Percentiles rank a stretch among this genome's conserved stretches.
Conservation (phyloP, 2,113 vertebrate genomes). For the Gnathonemus echidnorhynchus region DNA sequence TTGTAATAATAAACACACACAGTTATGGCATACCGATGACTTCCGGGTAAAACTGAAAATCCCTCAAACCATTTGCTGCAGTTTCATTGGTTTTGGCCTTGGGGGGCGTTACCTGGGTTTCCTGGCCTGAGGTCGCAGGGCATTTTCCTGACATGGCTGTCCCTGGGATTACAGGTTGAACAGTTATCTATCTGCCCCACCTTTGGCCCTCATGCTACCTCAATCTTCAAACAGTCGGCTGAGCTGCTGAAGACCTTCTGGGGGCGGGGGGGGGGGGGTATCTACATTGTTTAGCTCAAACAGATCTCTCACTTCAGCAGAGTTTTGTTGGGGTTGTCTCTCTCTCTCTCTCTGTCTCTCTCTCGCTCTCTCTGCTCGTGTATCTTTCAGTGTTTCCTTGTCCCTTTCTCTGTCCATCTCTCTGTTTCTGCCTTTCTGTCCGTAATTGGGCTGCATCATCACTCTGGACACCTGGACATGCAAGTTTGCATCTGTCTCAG, state of each 20-base stretch:
- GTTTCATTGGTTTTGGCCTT: background rate
- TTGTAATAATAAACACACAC: background rate
- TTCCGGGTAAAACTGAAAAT: background rate
- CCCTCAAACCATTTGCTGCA: background rate
- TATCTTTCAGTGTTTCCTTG: background rate
- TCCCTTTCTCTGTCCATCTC: background rate
- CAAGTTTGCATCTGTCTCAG: background rate
- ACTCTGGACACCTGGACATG: background rate
- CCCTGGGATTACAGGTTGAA: slow-evolving; percentile 36
- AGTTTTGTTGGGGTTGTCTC: background rate
- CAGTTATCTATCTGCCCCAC: slow-evolving; percentile 40
- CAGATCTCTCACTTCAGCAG: too few species aligned
- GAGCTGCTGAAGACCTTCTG: too few species aligned
- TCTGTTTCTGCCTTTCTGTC: background rate
- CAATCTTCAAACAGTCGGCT: too few species aligned
- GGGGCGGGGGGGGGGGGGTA: too few species aligned
- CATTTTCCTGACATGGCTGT: background rate
- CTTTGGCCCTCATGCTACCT: background rate
- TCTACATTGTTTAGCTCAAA: background rate
- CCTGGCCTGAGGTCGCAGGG: background rate
- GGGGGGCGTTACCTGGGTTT: background rate
- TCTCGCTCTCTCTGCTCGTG: too few species aligned
- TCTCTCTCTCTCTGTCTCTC: background rate
- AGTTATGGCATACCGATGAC: background rate
- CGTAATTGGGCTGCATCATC: background rate